These are phyloP conservation scores for Actenoides lindsayi DNA, from an alignment of 2,113 vertebrate genomes.

Conservation along the genomic window DNA sequence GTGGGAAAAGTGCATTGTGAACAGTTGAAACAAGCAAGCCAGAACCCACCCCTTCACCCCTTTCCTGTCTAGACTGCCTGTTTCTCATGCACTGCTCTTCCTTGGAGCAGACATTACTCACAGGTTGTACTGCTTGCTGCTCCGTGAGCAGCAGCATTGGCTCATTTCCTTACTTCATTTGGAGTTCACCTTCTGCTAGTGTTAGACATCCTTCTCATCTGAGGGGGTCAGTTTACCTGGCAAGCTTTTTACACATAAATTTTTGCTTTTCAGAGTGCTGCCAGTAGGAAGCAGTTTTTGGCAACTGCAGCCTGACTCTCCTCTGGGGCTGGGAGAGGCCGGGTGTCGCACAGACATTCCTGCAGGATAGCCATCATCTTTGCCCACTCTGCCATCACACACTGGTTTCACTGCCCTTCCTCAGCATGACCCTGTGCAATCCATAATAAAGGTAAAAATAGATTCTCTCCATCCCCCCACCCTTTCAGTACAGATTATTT, in stretches of 20 bases:
- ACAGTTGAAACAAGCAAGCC: background rate
- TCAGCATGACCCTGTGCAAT: background rate
- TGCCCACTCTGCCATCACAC: rapidly evolving
- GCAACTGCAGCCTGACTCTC: background rate
- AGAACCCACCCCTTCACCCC: rapidly evolving
- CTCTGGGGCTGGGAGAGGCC: background rate
- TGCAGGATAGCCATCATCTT: background rate
- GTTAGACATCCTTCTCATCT: background rate
- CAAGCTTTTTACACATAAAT: background rate
- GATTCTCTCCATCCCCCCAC: too few species aligned
- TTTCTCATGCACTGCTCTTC: background rate
- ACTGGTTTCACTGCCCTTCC: rapidly evolving
- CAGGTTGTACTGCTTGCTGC: background rate
- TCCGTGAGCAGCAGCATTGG: rapidly evolving
- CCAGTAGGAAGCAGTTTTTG: background rate
- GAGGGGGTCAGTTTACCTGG: background rate
- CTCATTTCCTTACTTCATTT: background rate
- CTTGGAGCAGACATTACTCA: background rate
- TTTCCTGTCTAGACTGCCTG: background rate
- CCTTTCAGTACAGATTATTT: background rate
- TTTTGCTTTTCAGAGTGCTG: background rate
- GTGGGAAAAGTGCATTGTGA: background rate
- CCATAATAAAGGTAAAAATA: background rate
- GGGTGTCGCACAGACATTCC: rapidly evolving
- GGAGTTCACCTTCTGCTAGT: background rate